Conservation (phyloP, 1,140 invertebrate species). For the Latrodectus geometricus region DNA sequence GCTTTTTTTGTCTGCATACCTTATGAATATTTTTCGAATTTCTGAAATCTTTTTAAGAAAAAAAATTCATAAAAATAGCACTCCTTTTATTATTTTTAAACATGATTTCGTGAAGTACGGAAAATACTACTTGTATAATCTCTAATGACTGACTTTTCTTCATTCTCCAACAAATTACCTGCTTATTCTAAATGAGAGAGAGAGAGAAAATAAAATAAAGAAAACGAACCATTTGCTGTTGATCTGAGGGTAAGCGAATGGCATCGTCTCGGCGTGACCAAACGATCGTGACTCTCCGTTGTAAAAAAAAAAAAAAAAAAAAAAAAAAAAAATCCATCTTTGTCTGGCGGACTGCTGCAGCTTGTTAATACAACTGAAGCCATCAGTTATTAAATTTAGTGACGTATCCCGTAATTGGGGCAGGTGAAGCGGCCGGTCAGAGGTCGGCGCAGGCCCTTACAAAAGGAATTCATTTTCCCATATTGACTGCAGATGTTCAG, state of each 20-base stretch:
- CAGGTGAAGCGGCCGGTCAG: slow-evolving; percentile 24
- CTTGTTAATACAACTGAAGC: background rate
- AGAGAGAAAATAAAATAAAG: too few relatives aligned
- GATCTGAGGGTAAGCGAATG: slow-evolving; percentile 11
- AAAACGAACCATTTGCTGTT: too few relatives aligned
- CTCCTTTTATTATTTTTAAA: too few relatives aligned
- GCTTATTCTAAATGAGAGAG: too few relatives aligned
- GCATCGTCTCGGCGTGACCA: slow-evolving; percentile 44
- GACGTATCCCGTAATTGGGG: slow-evolving; percentile 44
- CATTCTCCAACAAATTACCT: too few relatives aligned
- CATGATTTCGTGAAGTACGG: too few relatives aligned
- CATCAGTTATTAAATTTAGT: slow-evolving; percentile 41
- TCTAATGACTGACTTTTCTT: too few relatives aligned
- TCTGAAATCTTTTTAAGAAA: too few relatives aligned
- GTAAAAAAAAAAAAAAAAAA: background rate
- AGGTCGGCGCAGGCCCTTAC: slow-evolving; percentile 1
- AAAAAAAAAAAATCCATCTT: background rate
- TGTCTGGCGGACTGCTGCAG: background rate
- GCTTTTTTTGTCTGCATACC: too few relatives aligned
- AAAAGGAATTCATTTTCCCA: slow-evolving; percentile 10
- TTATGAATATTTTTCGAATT: too few relatives aligned
- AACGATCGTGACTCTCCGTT: slow-evolving; percentile 31
- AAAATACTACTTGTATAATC: too few relatives aligned
- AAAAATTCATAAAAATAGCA: too few relatives aligned
- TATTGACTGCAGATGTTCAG: slow-evolving; percentile 33